Evolutionary conservation across 2,888 invertebrate species (phyloP).

Genomic region (Anodontia alba): DNA sequence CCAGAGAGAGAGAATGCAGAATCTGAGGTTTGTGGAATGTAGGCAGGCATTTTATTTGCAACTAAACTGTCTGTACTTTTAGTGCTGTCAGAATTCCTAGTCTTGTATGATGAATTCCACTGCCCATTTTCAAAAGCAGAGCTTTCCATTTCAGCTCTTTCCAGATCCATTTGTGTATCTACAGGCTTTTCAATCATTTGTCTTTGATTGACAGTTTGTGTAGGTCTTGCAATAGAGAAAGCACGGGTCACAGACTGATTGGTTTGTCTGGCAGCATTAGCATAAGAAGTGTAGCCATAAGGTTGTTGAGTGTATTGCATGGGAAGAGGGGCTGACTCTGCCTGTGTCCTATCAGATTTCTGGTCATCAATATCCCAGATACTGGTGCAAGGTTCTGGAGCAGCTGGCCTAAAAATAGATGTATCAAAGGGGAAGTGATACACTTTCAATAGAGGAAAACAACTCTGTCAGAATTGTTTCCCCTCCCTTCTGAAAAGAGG

Average conservation of each 20-base stretch:
- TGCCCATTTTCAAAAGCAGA: background rate
- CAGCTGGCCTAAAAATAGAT: background rate
- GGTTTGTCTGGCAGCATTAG: background rate
- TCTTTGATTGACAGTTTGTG: background rate
- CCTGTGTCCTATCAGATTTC: background rate
- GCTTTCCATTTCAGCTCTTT: background rate
- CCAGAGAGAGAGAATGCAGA: background rate
- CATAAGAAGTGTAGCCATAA: background rate
- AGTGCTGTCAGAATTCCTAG: background rate
- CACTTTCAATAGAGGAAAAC: no score
- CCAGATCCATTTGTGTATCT: conserved; percentile 15
- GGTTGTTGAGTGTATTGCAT: background rate
- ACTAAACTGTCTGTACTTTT: background rate
- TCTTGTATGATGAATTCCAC: background rate
- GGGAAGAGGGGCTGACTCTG: background rate
- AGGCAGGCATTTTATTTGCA: background rate
- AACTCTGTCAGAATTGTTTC: no score
- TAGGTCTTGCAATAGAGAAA: background rate
- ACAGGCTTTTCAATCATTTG: background rate
- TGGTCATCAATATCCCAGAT: conserved; percentile 8
- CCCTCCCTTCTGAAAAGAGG: no score
- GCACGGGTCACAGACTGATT: background rate
- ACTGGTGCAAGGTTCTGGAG: background rate
- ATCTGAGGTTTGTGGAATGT: background rate
- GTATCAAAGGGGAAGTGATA: no score